phyloP scores from a whole-genome alignment of 2,888 invertebrate species.

The Listrodromus nycthemerus region DNA sequence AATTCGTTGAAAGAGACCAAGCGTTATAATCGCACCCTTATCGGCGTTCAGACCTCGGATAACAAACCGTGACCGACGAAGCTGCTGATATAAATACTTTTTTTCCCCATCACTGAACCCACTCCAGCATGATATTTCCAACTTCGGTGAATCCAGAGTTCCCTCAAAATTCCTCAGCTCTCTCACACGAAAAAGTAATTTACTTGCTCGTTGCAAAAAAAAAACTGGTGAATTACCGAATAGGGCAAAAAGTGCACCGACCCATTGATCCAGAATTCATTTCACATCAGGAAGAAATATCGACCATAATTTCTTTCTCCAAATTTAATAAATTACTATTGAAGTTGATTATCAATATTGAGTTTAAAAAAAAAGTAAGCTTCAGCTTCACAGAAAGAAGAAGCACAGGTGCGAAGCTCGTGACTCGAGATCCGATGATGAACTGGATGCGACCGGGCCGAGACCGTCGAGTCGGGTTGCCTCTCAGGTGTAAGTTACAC shows the following conservation, averaged over 20 bases:
- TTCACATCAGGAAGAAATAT: not conserved
- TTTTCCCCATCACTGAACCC: constrained; percentile 66
- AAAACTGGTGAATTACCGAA: not conserved
- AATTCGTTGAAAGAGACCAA: not conserved
- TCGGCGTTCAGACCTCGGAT: constrained; percentile 62
- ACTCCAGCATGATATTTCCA: not conserved
- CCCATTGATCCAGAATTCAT: no score
- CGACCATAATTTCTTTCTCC: not conserved
- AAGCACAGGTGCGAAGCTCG: constrained; percentile 49
- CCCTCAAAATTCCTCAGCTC: not conserved
- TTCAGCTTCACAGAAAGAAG: not conserved
- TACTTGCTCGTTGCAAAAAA: not conserved
- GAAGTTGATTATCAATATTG: not conserved
- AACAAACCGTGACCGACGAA: constrained; percentile 70
- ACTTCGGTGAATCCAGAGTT: not conserved
- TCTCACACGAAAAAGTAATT: not conserved
- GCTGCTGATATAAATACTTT: constrained; percentile 70
- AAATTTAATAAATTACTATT: not conserved
- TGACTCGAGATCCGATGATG: constrained; percentile 64
- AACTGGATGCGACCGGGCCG: constrained; percentile 61
- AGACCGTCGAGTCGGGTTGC: constrained; percentile 70
- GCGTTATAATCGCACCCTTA: not conserved
- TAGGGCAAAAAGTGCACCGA: not conserved
- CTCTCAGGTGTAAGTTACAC: constrained; percentile 74
- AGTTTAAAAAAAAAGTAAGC: not conserved